A percentile compares a stretch with the other conserved stretches of the same genome.
These are phyloP conservation scores for Cheirogaleus major DNA, from an alignment of 2,797 vertebrate genomes.

Conservation along the genomic window DNA sequence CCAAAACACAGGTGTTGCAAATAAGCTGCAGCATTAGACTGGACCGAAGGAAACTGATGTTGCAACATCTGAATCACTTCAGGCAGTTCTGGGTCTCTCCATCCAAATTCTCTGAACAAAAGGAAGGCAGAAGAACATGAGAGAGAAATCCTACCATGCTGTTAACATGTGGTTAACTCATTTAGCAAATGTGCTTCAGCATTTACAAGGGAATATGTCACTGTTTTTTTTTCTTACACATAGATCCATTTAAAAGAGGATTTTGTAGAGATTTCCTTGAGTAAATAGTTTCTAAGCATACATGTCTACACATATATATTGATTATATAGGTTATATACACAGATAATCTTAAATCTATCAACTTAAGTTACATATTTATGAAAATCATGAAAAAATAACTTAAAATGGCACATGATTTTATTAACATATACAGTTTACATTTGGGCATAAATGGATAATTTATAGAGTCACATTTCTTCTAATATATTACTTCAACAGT, in stretches of 20 bases:
- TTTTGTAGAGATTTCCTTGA: not conserved
- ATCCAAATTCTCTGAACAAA: constrained; percentile 95
- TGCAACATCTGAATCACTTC: constrained; percentile 99
- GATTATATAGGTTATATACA: not conserved
- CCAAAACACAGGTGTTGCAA: constrained; percentile 99
- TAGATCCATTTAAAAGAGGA: not conserved
- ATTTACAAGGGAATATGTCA: not conserved
- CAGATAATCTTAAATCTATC: not conserved
- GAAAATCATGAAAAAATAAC: not conserved
- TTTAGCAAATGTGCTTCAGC: not conserved
- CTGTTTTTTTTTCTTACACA: not conserved
- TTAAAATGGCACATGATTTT: not conserved
- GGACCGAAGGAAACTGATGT: constrained; percentile 99
- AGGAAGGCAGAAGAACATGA: constrained; percentile 68
- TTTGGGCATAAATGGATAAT: not conserved
- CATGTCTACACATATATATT: not conserved
- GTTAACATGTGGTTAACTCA: fast-evolving
- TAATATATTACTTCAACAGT: not conserved
- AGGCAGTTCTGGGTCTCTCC: constrained; percentile 99
- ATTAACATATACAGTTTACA: not conserved
- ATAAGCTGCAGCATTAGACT: constrained; percentile 98
- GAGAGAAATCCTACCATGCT: not conserved
- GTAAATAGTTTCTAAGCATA: not conserved
- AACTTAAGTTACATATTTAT: not conserved
- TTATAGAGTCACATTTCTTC: not conserved